A percentile compares a stretch with the other conserved stretches of the same genome.
phyloP scores from a whole-genome alignment of 2,888 invertebrate genomes.

The Diabrotica balteata region DNA sequence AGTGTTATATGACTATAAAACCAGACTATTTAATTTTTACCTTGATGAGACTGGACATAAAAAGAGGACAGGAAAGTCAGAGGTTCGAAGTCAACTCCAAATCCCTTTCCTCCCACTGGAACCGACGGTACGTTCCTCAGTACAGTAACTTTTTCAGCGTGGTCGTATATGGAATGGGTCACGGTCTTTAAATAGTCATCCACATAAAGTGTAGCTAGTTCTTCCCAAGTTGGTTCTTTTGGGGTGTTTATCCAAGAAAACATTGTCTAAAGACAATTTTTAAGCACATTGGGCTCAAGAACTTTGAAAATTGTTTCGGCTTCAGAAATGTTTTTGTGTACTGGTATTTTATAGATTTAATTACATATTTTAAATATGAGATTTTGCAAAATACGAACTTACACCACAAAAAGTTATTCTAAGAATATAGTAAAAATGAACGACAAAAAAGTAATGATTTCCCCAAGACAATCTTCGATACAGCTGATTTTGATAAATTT shows the following conservation, averaged over 20 bases:
- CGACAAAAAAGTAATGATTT: too few relatives aligned
- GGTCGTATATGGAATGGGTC: conserved; percentile 72
- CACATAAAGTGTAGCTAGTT: conserved; percentile 63
- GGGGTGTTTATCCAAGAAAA: conserved; percentile 57
- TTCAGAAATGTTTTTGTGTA: conserved; percentile 3
- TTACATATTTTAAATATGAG: not conserved
- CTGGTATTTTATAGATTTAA: not conserved
- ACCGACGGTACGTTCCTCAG: conserved; percentile 64
- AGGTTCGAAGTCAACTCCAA: conserved; percentile 67
- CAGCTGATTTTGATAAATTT: too few relatives aligned
- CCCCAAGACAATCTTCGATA: too few relatives aligned
- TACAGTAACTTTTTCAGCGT: conserved; percentile 68
- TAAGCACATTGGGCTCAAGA: conserved; percentile 8
- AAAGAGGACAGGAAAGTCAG: conserved; percentile 68
- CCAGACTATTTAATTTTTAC: conserved; percentile 55
- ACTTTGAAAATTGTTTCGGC: conserved; percentile 22
- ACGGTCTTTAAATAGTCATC: conserved; percentile 66
- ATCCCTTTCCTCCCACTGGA: conserved; percentile 57
- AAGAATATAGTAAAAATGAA: too few relatives aligned
- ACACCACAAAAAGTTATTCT: not conserved
- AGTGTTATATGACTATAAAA: too few relatives aligned
- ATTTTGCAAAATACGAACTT: not conserved
- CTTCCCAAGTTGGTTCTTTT: conserved; percentile 63
- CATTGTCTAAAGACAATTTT: conserved; percentile 48
- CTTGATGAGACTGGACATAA: conserved; percentile 72